phyloP scores from a whole-genome alignment of 2,888 invertebrate genomes.

The Athetis lepigone region DNA sequence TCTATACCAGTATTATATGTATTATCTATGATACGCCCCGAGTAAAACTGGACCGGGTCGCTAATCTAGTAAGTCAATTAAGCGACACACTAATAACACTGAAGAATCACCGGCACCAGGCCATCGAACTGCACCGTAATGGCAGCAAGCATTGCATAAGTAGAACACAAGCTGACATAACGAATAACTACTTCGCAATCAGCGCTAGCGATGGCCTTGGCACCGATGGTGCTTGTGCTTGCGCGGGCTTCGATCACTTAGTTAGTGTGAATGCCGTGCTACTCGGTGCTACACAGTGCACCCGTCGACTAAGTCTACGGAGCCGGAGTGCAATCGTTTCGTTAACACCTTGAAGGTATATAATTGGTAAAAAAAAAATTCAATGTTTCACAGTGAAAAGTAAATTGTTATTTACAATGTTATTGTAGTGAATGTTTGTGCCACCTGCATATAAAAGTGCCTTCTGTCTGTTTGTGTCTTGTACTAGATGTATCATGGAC shows the following conservation, averaged over 20 bases:
- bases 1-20: too few species aligned
- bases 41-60: neutral
- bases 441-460: slow-evolving; percentile 9
- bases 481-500: too few species aligned
- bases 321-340: slow-evolving; percentile 71
- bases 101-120: slow-evolving; percentile 72
- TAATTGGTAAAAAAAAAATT: slow-evolving; percentile 64
- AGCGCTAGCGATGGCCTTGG: slow-evolving; percentile 81
- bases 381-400: slow-evolving; percentile 28
- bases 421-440: slow-evolving; percentile 28
- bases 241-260: slow-evolving; percentile 59
- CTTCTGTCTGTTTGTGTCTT: slow-evolving; percentile 3
- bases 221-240: slow-evolving; percentile 76
- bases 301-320: slow-evolving; percentile 69
- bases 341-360: slow-evolving; percentile 49
- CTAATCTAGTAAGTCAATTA: neutral
- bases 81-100: slow-evolving; percentile 36
- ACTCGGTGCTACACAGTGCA: slow-evolving; percentile 70
- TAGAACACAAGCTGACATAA: slow-evolving; percentile 90
- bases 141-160: slow-evolving; percentile 86
- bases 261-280: slow-evolving; percentile 65
- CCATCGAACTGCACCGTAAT: slow-evolving; percentile 86
- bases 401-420: slow-evolving; percentile 6
- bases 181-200: slow-evolving; percentile 85
- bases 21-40: neutral